Percentiles rank a stretch among this genome's conserved stretches.
These are phyloP conservation scores for Ethmia dodecea DNA, from an alignment of 2,888 invertebrate genomes.

Conservation along the genomic window DNA sequence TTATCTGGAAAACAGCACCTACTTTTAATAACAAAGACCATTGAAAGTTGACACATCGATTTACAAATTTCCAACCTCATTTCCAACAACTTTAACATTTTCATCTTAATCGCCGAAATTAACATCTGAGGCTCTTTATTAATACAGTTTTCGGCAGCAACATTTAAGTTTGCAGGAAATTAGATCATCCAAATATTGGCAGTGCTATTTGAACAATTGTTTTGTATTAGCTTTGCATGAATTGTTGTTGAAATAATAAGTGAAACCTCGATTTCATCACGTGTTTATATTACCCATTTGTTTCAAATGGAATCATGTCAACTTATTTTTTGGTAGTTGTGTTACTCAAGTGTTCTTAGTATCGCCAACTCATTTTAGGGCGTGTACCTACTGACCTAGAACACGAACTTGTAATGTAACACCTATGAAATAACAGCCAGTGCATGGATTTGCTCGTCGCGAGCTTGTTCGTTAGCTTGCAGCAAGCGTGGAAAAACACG, in stretches of 20 bases:
- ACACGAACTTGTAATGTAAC: no score
- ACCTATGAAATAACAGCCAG: no score
- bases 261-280: slow-evolving; percentile 34
- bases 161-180: slow-evolving; percentile 23
- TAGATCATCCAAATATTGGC: slow-evolving; percentile 31
- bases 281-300: slow-evolving; percentile 19
- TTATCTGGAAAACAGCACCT: no score
- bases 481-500: no score
- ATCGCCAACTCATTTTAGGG: no score
- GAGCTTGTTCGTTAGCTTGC: no score
- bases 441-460: no score
- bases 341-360: no score
- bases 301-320: slow-evolving; percentile 22
- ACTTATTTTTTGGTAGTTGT: slow-evolving; percentile 12
- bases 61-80: slow-evolving; percentile 12
- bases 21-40: slow-evolving; percentile 10
- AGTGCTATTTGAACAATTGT: slow-evolving; percentile 28
- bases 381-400: no score
- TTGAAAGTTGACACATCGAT: slow-evolving; percentile 22
- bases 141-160: slow-evolving; percentile 9
- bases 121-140: background rate
- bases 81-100: slow-evolving; percentile 10
- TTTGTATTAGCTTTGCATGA: slow-evolving; percentile 22
- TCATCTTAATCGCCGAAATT: background rate
- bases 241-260: slow-evolving; percentile 19